These are phyloP conservation scores for Alces alces DNA, from an alignment of 2,113 vertebrate genomes.

Conservation along the genomic window DNA sequence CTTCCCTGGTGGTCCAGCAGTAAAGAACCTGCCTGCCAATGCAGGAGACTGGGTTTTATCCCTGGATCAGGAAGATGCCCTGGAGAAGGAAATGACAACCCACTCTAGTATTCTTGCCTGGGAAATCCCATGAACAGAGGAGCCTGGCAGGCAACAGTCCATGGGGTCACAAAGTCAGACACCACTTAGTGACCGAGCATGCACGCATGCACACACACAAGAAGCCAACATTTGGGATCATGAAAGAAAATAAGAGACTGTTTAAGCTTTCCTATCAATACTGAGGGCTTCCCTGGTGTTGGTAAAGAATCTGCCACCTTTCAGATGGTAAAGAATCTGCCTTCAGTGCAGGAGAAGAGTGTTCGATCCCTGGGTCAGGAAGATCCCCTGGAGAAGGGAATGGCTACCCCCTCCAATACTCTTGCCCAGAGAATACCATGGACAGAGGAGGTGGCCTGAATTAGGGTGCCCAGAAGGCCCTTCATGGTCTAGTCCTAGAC, in stretches of 20 bases:
- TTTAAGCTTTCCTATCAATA: not conserved
- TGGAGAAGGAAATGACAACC: not conserved
- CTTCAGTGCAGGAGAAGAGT: not conserved
- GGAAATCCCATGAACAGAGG: not conserved
- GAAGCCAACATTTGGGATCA: not conserved
- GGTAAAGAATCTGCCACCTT: not conserved
- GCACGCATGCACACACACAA: not conserved
- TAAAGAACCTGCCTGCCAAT: not conserved
- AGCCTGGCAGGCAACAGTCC: not conserved
- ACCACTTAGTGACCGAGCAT: not conserved
- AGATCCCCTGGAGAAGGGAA: not conserved
- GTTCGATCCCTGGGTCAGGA: not conserved
- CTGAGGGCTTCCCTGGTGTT: not conserved
- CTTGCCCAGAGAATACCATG: not conserved
- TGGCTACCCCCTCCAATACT: not conserved
- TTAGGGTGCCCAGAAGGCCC: not conserved
- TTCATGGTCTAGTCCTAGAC: not conserved
- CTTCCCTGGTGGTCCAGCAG: not conserved
- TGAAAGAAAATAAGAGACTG: not conserved
- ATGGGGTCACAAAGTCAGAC: not conserved
- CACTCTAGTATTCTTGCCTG: not conserved
- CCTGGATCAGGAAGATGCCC: not conserved
- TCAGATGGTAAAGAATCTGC: not conserved
- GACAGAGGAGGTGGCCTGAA: not conserved
- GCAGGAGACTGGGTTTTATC: not conserved